These are phyloP conservation scores for Aleiodes alternator DNA, from an alignment of 2,888 invertebrate species.

Conservation along the genomic window DNA sequence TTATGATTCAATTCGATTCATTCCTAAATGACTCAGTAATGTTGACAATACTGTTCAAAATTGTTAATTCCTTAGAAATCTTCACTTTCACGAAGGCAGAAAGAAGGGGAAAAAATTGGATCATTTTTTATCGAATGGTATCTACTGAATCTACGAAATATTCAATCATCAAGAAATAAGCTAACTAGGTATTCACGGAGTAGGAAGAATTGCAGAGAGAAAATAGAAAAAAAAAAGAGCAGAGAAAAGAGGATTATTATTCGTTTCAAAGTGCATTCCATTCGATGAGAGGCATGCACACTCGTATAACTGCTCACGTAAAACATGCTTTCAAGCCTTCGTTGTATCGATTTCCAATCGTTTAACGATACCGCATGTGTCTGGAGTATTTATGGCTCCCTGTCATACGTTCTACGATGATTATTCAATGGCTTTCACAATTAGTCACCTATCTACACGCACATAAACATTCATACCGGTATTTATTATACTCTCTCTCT, in stretches of 20 bases:
- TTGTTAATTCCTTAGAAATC: too few relatives aligned
- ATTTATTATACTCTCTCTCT: constrained; percentile 6
- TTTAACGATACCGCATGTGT: constrained; percentile 32
- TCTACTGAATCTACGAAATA: constrained; percentile 13
- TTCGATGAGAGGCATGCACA: constrained; percentile 7
- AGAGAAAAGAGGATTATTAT: constrained; percentile 22
- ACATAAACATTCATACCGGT: constrained; percentile 26
- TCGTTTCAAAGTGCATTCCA: constrained; percentile 1
- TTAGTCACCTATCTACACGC: constrained; percentile 42
- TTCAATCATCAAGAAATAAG: constrained; percentile 5
- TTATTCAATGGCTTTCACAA: constrained; percentile 48
- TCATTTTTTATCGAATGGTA: constrained; percentile 4
- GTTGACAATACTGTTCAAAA: too few relatives aligned
- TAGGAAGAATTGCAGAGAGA: neutral
- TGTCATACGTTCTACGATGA: constrained; percentile 41
- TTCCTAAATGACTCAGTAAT: too few relatives aligned
- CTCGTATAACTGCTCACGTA: constrained; percentile 14
- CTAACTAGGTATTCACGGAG: neutral
- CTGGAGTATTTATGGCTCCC: constrained; percentile 43
- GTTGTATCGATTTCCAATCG: constrained; percentile 47
- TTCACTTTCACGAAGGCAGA: too few relatives aligned
- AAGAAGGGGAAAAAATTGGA: neutral
- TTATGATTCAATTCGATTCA: too few relatives aligned
- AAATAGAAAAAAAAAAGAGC: neutral
- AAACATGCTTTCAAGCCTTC: constrained; percentile 37